A percentile compares a stretch with the other conserved stretches of the same genome.
phyloP scores from a whole-genome alignment of 2,113 vertebrate species.

The Stomatorhinus ivindoensis region DNA sequence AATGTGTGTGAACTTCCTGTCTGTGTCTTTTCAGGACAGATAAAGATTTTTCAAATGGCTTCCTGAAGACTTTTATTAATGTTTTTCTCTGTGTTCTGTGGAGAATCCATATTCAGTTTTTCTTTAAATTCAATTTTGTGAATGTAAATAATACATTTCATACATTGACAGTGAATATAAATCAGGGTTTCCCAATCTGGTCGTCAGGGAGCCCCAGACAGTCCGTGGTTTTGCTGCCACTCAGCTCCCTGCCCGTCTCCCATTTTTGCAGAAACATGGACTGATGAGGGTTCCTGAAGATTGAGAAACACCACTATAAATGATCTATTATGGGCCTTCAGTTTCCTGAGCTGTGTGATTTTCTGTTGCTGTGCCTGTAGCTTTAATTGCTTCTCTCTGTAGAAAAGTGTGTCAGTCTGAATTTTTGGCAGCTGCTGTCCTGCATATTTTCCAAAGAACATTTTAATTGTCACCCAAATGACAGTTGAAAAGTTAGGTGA shows the following conservation, averaged over 20 bases:
- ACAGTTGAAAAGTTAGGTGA: background rate
- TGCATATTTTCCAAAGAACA: background rate
- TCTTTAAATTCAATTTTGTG: background rate
- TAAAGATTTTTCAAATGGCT: background rate
- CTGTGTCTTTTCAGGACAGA: slow-evolving; percentile 34
- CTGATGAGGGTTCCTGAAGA: background rate
- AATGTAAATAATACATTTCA: background rate
- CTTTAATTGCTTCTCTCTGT: background rate
- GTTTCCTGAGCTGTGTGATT: background rate
- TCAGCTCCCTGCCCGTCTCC: background rate
- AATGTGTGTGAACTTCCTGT: slow-evolving; percentile 49
- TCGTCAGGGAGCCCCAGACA: background rate
- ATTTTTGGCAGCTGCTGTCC: background rate
- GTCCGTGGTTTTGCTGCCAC: background rate
- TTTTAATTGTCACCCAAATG: background rate
- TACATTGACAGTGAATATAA: background rate
- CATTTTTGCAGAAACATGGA: background rate
- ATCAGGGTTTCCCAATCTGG: background rate
- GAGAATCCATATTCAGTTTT: background rate
- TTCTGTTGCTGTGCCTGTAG: background rate
- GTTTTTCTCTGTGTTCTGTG: background rate
- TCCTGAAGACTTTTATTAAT: background rate
- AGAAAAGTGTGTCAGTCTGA: background rate
- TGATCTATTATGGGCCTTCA: background rate
- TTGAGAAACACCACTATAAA: background rate